A percentile compares a stretch with the other conserved stretches of the same genome.
Conservation (phyloP, 1,140 invertebrate genomes). For the Holotrichia oblita region DNA sequence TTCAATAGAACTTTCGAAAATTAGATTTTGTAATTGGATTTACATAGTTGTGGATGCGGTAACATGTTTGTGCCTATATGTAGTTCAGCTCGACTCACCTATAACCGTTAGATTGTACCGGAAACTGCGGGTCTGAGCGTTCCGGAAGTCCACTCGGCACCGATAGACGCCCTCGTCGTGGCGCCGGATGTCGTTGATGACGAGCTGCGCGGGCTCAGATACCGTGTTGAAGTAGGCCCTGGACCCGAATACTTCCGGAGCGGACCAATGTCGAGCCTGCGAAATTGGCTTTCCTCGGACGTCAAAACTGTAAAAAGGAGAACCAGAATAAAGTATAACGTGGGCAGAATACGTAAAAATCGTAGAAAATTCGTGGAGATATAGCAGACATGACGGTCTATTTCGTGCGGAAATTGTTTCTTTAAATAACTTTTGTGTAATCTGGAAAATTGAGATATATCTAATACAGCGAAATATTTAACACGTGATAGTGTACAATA, state of each 20-base stretch:
- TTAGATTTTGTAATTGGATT: not conserved
- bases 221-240: slow-evolving; percentile 80
- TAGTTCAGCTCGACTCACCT: slow-evolving; percentile 70
- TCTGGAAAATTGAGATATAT: too few species aligned
- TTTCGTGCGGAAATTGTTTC: not conserved
- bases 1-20: not conserved
- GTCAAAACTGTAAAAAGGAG: slow-evolving; percentile 72
- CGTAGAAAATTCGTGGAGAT: not conserved
- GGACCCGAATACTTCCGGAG: slow-evolving; percentile 79
- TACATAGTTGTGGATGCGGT: not conserved
- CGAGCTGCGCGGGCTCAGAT: slow-evolving; percentile 76
- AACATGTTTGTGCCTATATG: not conserved
- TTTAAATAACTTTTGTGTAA: too few species aligned
- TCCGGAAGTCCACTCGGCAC: slow-evolving; percentile 88
- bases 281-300: slow-evolving; percentile 78
- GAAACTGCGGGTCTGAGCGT: slow-evolving; percentile 86
- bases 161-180: slow-evolving; percentile 88
- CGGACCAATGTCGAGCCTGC: slow-evolving; percentile 78
- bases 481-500: too few species aligned
- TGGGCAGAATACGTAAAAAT: slow-evolving; percentile 5
- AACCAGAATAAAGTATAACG: slow-evolving; percentile 17
- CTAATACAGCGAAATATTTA: too few species aligned
- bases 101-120: slow-evolving; percentile 89
- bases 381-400: too few species aligned
- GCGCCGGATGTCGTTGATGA: slow-evolving; percentile 79